These are phyloP conservation scores for Coenonympha glycerion DNA, from an alignment of 2,888 invertebrate genomes.

Conservation along the genomic window DNA sequence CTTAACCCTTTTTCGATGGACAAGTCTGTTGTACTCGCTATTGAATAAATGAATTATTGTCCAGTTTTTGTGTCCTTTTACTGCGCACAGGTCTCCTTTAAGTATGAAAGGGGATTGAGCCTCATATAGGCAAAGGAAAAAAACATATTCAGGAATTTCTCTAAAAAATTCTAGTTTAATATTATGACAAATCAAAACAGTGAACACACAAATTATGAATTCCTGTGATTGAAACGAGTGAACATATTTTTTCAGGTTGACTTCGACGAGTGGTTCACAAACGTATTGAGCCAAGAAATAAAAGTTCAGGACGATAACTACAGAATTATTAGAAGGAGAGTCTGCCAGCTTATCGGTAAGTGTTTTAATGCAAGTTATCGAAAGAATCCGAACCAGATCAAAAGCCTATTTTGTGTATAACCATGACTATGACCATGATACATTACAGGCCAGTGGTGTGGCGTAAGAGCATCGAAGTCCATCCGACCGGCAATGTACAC, in stretches of 20 bases:
- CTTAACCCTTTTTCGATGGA: too few species aligned
- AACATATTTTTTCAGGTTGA: constrained; percentile 83
- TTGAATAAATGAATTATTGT: too few species aligned
- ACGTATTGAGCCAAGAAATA: constrained; percentile 86
- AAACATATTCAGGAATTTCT: too few species aligned
- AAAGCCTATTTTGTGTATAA: too few species aligned
- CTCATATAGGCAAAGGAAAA: not conserved
- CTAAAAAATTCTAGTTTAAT: too few species aligned
- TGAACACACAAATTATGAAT: too few species aligned
- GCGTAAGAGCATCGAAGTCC: constrained; percentile 87
- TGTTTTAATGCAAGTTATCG: too few species aligned
- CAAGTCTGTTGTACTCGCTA: too few species aligned
- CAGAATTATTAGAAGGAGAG: constrained; percentile 86
- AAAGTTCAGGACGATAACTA: constrained; percentile 88
- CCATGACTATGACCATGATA: constrained; percentile 1
- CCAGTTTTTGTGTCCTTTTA: too few species aligned
- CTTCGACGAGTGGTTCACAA: constrained; percentile 94
- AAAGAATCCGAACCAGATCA: not conserved
- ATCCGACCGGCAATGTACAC: constrained; percentile 88
- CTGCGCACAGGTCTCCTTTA: too few species aligned
- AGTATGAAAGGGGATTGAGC: not conserved
- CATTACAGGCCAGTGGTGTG: constrained; percentile 78
- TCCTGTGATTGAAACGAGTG: too few species aligned
- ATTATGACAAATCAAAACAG: too few species aligned
- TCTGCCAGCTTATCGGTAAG: constrained; percentile 88